Evolutionary conservation across 2,113 vertebrate genomes (phyloP), one percentile per base, ranked within the genome.

Genomic region (Cricetomys ansorgei): DNA sequence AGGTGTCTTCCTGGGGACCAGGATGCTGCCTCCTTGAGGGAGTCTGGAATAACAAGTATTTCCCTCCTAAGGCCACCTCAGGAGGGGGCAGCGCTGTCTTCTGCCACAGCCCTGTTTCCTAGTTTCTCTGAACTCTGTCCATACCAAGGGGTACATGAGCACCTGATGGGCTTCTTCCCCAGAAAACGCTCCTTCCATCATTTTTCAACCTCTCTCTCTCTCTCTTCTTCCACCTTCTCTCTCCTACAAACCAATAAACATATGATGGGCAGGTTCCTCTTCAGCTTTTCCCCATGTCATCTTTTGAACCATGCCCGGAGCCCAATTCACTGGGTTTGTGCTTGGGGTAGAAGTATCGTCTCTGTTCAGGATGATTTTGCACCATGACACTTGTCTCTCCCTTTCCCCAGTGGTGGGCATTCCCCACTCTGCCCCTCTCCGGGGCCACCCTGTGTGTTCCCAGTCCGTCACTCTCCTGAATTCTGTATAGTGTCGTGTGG

Each of bases 381-480:
- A n/a, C 15, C 40, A 10, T 2, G 55, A 23, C 2, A 5, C 25
- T 15, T 0, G 27, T 23, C 9, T 7, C 29, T 21, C 5, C 15
- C 10, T 5, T n/a, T 55, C 37, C 37, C 34, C 40, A 45, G 15
- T 0, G 1, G 50, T 23, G 25, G 79, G 1, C 21, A 2, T 19
- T 16, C 7, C 34, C 5, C 1, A 43, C 37, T 70, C 55, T 2
- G 15, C n/a, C 59, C 0, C 29, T 37, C 45, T 37, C 12, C 37
- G 2, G 0, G 3, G 7, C 40, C 13, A 2, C 25, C 37, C n/a
- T 29, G n/a, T 57, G 21, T 2, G 10, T 34, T 27, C 17, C 50
- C 34, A 3, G 79, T 0, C 55, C 23, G 15, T 72, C 31, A 27
- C 23, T 1, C 1, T 40, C 72, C 15, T 37, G 21, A 5, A 4